phyloP scores from a whole-genome alignment of 2,113 vertebrate species.

The Alethe diademata region DNA sequence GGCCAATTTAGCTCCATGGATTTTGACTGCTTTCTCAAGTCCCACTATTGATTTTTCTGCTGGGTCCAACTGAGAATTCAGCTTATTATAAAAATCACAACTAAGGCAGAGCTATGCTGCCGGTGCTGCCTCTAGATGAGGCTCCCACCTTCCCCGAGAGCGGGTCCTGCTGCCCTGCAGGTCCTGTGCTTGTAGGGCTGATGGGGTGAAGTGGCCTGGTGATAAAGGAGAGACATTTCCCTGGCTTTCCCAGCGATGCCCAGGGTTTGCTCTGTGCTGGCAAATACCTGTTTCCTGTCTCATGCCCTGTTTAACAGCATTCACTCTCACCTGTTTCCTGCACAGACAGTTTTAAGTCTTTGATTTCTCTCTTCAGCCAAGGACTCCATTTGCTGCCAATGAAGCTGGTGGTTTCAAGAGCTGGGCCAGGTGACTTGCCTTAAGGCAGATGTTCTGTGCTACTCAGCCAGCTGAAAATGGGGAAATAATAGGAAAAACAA shows the following conservation, averaged over 20 bases:
- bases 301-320: neutral
- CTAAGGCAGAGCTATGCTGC: neutral
- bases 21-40: conserved; percentile 29
- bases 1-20: neutral
- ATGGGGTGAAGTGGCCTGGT: neutral
- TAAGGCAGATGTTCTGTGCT: conserved; percentile 17
- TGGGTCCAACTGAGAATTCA: neutral
- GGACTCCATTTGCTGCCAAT: conserved; percentile 12
- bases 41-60: conserved; percentile 8
- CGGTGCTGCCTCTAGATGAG: fast-evolving
- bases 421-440: conserved; percentile 30
- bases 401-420: conserved; percentile 5
- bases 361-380: neutral
- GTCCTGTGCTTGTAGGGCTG: neutral
- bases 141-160: neutral
- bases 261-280: neutral
- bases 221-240: neutral
- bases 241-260: fast-evolving
- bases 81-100: conserved; percentile 1
- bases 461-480: neutral
- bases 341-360: neutral
- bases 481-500: conserved; percentile 26
- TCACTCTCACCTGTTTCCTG: neutral
- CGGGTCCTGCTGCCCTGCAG: fast-evolving
- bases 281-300: neutral